These are phyloP conservation scores for Criorhina ranunculi DNA, from an alignment of 2,888 invertebrate species.

Conservation along the genomic window DNA sequence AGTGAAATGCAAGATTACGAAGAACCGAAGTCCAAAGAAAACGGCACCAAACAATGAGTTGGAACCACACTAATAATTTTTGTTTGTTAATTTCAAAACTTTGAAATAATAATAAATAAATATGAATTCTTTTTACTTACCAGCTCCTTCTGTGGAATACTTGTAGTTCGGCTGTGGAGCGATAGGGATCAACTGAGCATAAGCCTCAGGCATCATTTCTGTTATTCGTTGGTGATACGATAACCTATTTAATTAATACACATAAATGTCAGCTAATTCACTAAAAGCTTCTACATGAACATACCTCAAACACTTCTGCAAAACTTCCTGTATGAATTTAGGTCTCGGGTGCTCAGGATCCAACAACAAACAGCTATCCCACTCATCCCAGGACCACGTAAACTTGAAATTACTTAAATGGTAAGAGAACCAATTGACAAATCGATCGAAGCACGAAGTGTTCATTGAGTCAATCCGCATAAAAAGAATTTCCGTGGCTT, in stretches of 20 bases:
- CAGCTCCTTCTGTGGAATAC: conserved; percentile 95
- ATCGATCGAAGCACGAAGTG: conserved; percentile 97
- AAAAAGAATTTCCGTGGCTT: conserved; percentile 98
- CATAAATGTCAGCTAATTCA: neutral
- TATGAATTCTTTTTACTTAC: conserved; percentile 85
- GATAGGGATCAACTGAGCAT: conserved; percentile 92
- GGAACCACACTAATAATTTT: neutral
- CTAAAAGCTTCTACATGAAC: neutral
- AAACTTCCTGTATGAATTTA: conserved; percentile 96
- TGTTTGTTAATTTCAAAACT: conserved; percentile 1
- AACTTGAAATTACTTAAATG: conserved; percentile 99
- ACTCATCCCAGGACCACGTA: conserved; percentile 99
- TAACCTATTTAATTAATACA: conserved; percentile 86
- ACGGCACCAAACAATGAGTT: neutral
- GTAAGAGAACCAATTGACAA: conserved; percentile 98
- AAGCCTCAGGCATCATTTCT: conserved; percentile 95
- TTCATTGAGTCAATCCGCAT: conserved; percentile 99
- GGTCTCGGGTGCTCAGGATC: conserved; percentile 96
- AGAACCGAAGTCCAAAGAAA: neutral
- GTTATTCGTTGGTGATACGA: conserved; percentile 97
- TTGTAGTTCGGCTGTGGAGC: conserved; percentile 95
- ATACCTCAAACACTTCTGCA: conserved; percentile 95
- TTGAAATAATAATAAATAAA: conserved; percentile 3
- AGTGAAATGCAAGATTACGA: neutral
- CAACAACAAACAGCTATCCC: conserved; percentile 93